Base-by-base conservation (phyloP, 2,113 vertebrate genomes). In the Tapirus terrestris region DNA sequence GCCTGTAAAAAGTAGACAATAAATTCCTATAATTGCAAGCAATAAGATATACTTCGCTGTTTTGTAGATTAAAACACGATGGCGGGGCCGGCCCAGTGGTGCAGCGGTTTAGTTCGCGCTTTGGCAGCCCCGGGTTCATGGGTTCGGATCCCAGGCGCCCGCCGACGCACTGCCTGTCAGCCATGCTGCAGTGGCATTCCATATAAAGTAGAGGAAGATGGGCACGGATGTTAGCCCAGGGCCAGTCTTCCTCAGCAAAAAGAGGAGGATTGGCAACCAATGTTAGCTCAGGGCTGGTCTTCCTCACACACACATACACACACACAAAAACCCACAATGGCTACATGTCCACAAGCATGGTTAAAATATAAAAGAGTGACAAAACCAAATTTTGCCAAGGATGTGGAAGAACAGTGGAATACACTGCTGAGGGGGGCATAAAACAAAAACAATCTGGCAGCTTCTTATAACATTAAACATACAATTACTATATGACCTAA, bases 21-120 rank as follows among this genome's bases (percentile, higher is more conserved):
- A 58, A 89, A 96, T 36, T 89, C 72, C 75, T 70, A 14, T 68
- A 97, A 89, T 25, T 91, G 29, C 31, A 94, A 96, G 48, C 53
- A 96, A 1, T 63, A 91, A 79, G 43, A 91, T 21, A 87, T 17
- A 85, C 20, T 60, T 90, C 88, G 72, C 86, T 91, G 45, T 48
- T 76, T 61, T 72, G 21, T 27, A 80, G 20, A 60, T 68, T 88
- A 85, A 95, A 91, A 86, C 18, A 61, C 33, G 95, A 89, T 13
- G 31, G 87, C 48, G 39, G 39, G 39, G 39, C 39, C 39, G 39
- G 39, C 39, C 39, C 39, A 39, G 39, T 39, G 39, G 39, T 39
- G 39, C 39, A 39, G 39, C 39, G 4, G 39, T 39, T 39, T 39
- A 39, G 39, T 39, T 39, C 39, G 4, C 39, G 4, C 39, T 4